Base-by-base conservation (phyloP, 2,113 vertebrate species). In the Takifugu flavidus region DNA sequence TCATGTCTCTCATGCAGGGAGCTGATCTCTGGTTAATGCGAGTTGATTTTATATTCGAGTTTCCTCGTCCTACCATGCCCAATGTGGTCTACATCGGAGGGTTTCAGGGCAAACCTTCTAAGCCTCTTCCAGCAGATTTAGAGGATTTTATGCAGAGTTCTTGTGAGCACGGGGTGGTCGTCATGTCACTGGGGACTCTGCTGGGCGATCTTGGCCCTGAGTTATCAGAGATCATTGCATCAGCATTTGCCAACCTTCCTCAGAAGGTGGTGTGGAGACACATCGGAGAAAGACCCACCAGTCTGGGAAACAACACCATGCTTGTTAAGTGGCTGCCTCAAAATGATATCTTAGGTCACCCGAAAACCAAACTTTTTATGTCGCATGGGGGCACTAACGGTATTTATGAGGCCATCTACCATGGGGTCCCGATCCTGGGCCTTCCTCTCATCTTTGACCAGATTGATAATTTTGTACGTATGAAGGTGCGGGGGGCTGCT, bases 181-280 rank as follows among this genome's bases (percentile, higher is more conserved):
- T 87, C 25, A 78, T 89, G 74, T 87, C 89, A 4, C 49, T 91
- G 12, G 89, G 89, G 0, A 83, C 85, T 1, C n/a, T 89, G 6
- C 44, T 89, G 0, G 75, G 72, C 0, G 66, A 76, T 52, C 56
- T 89, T 1, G 85, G 83, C 2, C 56, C 53, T 2, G 60, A 88
- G 1, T 25, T 76, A 20, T 70, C 80, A 0, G 53, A 76, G 7
- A 68, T 59, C 27, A 26, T 91, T 0, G 86, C 87, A 1, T 76
- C 86, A 2, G 81, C 81, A 0, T 85, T 88, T 34, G 85, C 87
- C 6, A 75, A 25, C 2, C 70, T 90, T 3, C 86, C 85, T 6
- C 87, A 90, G 63, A 87, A 81, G 43, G 75, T 90, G 2, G 45
- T 91, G n/a, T 91, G 89, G 87, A 72, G 88, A 20, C 84, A 89